Conservation (phyloP, 2,888 invertebrate species). For the Tromatobia lineatoria region DNA sequence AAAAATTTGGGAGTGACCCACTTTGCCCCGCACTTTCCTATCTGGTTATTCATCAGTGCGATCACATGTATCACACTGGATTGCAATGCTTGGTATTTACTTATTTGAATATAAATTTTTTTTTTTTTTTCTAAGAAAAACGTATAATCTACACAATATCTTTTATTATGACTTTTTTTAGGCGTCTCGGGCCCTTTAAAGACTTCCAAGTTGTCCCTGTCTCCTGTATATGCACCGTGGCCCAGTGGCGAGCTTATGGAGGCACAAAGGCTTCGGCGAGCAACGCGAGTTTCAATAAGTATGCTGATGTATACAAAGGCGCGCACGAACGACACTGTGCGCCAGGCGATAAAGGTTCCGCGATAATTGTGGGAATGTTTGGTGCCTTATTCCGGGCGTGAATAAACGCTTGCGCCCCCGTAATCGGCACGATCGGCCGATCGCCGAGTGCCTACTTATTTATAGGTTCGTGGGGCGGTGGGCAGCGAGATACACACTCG, state of each 20-base stretch:
- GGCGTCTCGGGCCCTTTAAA: no score
- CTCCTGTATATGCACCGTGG: not conserved
- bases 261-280: not conserved
- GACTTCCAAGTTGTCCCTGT: no score
- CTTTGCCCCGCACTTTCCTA: no score
- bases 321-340: constrained; percentile 54
- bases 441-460: constrained; percentile 61
- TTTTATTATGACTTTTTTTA: no score
- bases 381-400: constrained; percentile 43
- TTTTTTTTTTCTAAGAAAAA: no score
- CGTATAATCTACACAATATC: no score
- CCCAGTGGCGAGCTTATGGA: constrained; percentile 13
- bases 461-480: constrained; percentile 58
- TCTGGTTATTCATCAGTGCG: no score
- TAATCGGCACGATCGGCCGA: constrained; percentile 65
- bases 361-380: constrained; percentile 78
- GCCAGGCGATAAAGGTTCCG: constrained; percentile 75
- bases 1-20: no score
- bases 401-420: constrained; percentile 58
- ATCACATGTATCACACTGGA: no score
- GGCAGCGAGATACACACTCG: constrained; percentile 27
- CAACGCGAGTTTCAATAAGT: constrained; percentile 44
- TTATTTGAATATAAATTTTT: no score
- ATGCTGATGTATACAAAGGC: constrained; percentile 31
- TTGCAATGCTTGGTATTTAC: no score